phyloP scores from a whole-genome alignment of 2,888 invertebrate species.

The Myathropa florea region DNA sequence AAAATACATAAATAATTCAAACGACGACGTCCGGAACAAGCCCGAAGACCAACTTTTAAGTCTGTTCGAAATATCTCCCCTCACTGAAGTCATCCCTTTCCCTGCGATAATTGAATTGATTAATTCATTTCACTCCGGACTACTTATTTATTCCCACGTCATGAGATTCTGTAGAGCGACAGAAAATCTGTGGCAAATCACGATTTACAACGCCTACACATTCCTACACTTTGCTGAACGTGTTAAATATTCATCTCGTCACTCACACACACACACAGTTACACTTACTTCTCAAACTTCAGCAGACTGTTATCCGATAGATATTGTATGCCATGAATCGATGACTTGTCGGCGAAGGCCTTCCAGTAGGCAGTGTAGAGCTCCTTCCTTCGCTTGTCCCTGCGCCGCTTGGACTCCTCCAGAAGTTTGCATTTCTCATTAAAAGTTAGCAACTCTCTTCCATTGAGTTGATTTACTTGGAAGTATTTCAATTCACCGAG shows the following conservation, averaged over 20 bases:
- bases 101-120: slow-evolving; percentile 16
- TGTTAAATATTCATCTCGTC: slow-evolving; percentile 6
- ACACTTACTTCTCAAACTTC: slow-evolving; percentile 75
- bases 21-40: background rate
- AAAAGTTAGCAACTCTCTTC: slow-evolving; percentile 66
- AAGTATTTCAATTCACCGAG: slow-evolving; percentile 62
- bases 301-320: slow-evolving; percentile 75
- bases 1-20: background rate
- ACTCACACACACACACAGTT: background rate
- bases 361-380: slow-evolving; percentile 72
- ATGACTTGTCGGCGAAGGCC: slow-evolving; percentile 75
- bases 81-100: background rate
- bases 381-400: slow-evolving; percentile 8
- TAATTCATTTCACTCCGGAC: background rate
- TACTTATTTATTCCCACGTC: background rate
- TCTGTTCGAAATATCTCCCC: background rate
- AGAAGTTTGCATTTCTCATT: slow-evolving; percentile 49
- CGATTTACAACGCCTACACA: too few relatives aligned
- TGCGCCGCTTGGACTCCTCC: slow-evolving; percentile 25
- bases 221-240: background rate
- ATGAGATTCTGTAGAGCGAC: background rate
- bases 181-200: background rate
- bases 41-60: background rate
- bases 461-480: slow-evolving; percentile 60
- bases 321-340: slow-evolving; percentile 77